Percentiles rank a stretch among this genome's conserved stretches.
Conservation (phyloP, 2,888 invertebrate species). For the Polietes domitor region DNA sequence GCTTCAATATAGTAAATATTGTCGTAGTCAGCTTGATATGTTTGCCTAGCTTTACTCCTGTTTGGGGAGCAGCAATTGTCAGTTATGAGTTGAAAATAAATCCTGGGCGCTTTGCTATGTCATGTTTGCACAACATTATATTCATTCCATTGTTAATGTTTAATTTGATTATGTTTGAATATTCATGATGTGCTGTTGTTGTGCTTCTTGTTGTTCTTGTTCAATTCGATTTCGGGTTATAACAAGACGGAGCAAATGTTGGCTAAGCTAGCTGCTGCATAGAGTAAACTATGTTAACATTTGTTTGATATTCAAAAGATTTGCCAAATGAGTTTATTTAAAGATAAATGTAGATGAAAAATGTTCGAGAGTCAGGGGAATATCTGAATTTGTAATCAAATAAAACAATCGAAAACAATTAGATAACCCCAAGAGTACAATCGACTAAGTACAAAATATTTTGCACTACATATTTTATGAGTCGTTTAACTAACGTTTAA, state of each 20-base stretch:
- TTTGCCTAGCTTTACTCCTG: neutral
- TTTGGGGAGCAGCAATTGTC: neutral
- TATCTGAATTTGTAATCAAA: no score
- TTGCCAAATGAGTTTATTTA: no score
- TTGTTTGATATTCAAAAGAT: no score
- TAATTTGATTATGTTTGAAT: constrained; percentile 2
- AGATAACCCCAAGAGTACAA: no score
- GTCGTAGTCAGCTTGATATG: constrained; percentile 50
- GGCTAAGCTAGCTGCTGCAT: no score
- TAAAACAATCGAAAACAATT: no score
- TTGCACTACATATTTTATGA: no score
- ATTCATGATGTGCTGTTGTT: neutral
- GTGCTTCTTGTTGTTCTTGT: neutral
- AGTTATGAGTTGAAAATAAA: neutral
- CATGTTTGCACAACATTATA: constrained; percentile 19
- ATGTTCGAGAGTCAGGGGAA: no score
- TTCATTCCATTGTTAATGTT: constrained; percentile 3
- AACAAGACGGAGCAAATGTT: constrained; percentile 22
- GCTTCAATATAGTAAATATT: constrained; percentile 53
- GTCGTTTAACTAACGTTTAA: no score
- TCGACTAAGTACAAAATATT: no score
- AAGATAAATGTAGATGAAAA: no score
- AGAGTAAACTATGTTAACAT: no score
- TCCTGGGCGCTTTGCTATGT: neutral
- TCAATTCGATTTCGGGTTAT: constrained; percentile 4